These are phyloP conservation scores for Salminus brasiliensis DNA, from an alignment of 2,113 vertebrate genomes.

Conservation along the genomic window DNA sequence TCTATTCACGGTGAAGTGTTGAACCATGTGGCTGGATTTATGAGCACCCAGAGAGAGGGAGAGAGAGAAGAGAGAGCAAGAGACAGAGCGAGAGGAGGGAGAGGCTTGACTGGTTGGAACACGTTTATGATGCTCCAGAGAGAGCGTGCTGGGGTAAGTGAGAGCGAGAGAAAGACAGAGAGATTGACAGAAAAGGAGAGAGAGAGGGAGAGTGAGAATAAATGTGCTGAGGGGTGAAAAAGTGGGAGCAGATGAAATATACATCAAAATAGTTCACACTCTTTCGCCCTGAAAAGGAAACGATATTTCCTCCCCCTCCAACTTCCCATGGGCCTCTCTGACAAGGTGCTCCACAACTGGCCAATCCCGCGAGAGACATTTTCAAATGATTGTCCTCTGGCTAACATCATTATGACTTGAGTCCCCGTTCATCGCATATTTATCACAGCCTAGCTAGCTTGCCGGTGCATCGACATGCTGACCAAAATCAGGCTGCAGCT, in stretches of 20 bases:
- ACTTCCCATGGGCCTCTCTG: conserved; percentile 38
- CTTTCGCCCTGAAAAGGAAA: conserved; percentile 47
- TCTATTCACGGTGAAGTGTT: conserved; percentile 46
- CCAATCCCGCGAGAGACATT: conserved; percentile 31
- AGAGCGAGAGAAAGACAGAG: neutral
- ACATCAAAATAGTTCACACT: conserved; percentile 56
- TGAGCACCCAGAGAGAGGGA: conserved; percentile 43
- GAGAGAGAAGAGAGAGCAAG: neutral
- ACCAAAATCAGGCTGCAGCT: neutral
- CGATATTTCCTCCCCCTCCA: conserved; percentile 46
- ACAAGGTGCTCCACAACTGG: conserved; percentile 29
- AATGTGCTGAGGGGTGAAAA: conserved; percentile 41
- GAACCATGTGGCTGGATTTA: conserved; percentile 60
- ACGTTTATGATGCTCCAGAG: conserved; percentile 55
- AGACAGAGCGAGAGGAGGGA: neutral
- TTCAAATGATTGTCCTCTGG: conserved; percentile 32
- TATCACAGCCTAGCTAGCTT: conserved; percentile 18
- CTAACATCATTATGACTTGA: conserved; percentile 32
- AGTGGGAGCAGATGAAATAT: conserved; percentile 56
- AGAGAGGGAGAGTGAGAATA: conserved; percentile 40
- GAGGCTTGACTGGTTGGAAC: conserved; percentile 44
- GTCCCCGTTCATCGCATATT: conserved; percentile 27
- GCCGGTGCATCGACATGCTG: neutral
- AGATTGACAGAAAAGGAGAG: conserved; percentile 29
- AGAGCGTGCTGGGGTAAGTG: neutral